phyloP scores from a whole-genome alignment of 2,888 invertebrate genomes.

The Drosophila tanythrix region DNA sequence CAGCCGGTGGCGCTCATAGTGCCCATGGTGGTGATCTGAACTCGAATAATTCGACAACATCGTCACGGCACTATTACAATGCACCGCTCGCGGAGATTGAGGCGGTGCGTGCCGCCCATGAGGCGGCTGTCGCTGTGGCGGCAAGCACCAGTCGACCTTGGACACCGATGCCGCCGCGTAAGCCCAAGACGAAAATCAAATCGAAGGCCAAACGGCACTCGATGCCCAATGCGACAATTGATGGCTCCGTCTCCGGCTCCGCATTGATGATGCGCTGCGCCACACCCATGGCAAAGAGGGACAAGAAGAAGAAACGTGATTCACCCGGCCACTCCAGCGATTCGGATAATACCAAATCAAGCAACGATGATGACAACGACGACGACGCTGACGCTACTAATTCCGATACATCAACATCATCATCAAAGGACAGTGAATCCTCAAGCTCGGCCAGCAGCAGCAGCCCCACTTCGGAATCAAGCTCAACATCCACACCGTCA shows the following conservation, averaged over 20 bases:
- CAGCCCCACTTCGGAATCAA: constrained; percentile 27
- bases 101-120: constrained; percentile 58
- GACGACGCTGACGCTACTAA: neutral
- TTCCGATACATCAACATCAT: constrained; percentile 39
- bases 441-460: constrained; percentile 14
- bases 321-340: constrained; percentile 48
- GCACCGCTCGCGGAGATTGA: constrained; percentile 59
- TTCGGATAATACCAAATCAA: constrained; percentile 37
- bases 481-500: constrained; percentile 24
- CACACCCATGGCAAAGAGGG: constrained; percentile 5
- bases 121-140: constrained; percentile 51
- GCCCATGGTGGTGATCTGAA: constrained; percentile 60
- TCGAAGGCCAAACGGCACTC: constrained; percentile 45
- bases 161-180: constrained; percentile 71
- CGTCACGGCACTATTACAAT: constrained; percentile 43
- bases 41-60: constrained; percentile 16
- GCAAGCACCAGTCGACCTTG: constrained; percentile 64
- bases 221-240: constrained; percentile 15
- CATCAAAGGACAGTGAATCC: constrained; percentile 29
- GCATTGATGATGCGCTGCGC: neutral
- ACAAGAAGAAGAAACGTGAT: constrained; percentile 11
- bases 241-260: neutral
- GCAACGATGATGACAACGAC: constrained; percentile 3
- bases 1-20: constrained; percentile 15
- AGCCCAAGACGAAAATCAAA: constrained; percentile 50